Evolutionary conservation across 2,113 vertebrate species (phyloP), one percentile per base, ranked within the genome.

Genomic region (Ibidorhyncha struthersii): DNA sequence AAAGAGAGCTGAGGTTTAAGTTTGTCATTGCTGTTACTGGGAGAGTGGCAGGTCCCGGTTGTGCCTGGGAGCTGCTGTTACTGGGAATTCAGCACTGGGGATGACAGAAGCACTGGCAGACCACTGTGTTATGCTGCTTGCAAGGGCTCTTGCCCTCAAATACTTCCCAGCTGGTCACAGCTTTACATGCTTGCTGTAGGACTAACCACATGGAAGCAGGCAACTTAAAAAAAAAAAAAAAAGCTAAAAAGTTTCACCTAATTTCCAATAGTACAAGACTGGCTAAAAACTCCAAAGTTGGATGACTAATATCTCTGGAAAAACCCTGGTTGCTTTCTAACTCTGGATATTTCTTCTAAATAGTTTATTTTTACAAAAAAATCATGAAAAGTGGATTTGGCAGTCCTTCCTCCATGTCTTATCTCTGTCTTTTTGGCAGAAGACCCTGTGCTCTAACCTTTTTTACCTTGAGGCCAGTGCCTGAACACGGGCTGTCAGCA

Each of bases 61-160:
- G 53, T 65, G 47, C n/a, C 62, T 65, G 43, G 41, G n/a, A 38
- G 32, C 5, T 70, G 27, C 27, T 40, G 30, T 27, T 50, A n/a
- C 61, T 59, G 74, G 18, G 15, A 58, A 30, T 4, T 82, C 43
- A 45, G 18, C 14, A n/a, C 61, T 59, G 74, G 18, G 15, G 65
- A 34, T 4, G 20, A 36, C 30, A 30, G 40, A 65, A 82, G 15
- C 2, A 0, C 59, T 1, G 2, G 9, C 1, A 61, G n/a, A 49
- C 21, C 58, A 21, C 19, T 9, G 4, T 16, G 18, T 59, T 14
- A 29, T 3, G 17, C 6, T 30, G 10, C 16, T 41, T 74, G 27
- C 32, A 56, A 56, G 19, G 16, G 19, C 41, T 67, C 21, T 76
- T 10, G 20, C 18, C 58, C 43, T 79, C 58, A 32, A 1, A 66